phyloP scores from a whole-genome alignment of 2,113 vertebrate genomes.

The Phalacrocorax carbo region DNA sequence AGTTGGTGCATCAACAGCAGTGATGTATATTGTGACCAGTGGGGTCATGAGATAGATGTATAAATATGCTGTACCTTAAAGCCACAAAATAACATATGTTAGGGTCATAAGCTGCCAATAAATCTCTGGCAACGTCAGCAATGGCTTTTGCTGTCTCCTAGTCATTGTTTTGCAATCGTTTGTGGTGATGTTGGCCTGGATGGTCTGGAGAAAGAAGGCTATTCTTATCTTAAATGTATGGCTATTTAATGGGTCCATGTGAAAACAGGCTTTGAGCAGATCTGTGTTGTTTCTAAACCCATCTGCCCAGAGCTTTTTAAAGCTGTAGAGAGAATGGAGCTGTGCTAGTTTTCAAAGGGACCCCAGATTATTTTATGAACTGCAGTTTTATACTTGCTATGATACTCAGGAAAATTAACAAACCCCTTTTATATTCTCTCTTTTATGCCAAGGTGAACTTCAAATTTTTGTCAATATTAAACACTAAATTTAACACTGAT shows the following conservation, averaged over 20 bases:
- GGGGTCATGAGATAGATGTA: neutral
- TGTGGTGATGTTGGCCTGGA: neutral
- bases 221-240: neutral
- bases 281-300: neutral
- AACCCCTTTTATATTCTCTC: neutral
- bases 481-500: neutral
- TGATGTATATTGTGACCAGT: neutral
- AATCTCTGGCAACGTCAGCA: neutral
- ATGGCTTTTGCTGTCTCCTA: neutral
- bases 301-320: neutral
- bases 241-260: neutral
- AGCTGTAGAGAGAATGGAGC: neutral
- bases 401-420: neutral
- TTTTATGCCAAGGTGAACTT: neutral
- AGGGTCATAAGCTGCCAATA: neutral
- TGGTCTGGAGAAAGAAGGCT: neutral
- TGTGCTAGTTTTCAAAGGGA: neutral
- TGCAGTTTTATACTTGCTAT: neutral
- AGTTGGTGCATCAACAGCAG: neutral
- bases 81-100: neutral
- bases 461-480: neutral
- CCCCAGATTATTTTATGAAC: neutral
- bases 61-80: neutral
- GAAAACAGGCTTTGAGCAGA: neutral
- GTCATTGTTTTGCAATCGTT: neutral